Conservation (phyloP, 2,113 vertebrate species). For the Azemiops feae region DNA sequence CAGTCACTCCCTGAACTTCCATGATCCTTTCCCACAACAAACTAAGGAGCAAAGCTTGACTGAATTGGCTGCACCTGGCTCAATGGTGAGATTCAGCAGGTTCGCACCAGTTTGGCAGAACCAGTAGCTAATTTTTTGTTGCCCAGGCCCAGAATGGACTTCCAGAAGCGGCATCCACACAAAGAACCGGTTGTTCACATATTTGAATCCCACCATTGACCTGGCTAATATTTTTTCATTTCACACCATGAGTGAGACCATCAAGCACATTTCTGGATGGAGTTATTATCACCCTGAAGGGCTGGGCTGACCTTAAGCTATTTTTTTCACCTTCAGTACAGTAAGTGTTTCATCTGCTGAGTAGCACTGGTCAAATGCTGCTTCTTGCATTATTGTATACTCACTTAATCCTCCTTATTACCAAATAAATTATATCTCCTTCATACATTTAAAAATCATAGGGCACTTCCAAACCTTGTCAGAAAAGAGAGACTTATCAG, state of each 20-base stretch:
- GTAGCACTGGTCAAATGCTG: fast-evolving
- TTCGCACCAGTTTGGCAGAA: no score
- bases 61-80: not conserved
- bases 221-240: not conserved
- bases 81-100: no score
- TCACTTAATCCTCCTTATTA: conserved; percentile 23
- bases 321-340: conserved; percentile 16
- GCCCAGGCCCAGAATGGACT: no score
- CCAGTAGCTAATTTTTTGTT: no score
- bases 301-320: conserved; percentile 4
- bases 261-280: not conserved
- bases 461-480: conserved; percentile 11
- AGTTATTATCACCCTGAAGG: conserved; percentile 3
- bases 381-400: conserved; percentile 1
- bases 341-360: not conserved
- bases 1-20: not conserved
- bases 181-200: no score
- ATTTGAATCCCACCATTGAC: no score
- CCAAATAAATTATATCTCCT: conserved; percentile 1
- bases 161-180: no score
- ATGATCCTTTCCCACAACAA: not conserved
- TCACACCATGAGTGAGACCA: not conserved
- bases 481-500: conserved; percentile 27
- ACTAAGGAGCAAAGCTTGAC: not conserved
- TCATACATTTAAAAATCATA: conserved; percentile 33